Evolutionary conservation across 2,797 vertebrate genomes (phyloP).

Genomic region (Poecilia wingei): DNA sequence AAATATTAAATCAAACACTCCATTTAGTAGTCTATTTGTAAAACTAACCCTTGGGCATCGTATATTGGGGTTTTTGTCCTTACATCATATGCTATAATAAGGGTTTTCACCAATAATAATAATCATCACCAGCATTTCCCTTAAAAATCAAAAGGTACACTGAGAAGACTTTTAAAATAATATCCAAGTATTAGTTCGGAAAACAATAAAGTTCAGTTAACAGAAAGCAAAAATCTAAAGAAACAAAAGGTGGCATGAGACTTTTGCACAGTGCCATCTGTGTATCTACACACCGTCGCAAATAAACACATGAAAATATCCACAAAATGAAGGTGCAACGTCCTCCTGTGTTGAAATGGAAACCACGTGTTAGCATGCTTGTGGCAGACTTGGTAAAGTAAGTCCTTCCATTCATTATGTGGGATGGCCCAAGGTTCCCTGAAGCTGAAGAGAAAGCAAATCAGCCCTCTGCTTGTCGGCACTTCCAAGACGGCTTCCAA

Average conservation of each 20-base stretch:
- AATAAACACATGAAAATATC: conserved; percentile 61
- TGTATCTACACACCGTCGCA: conserved; percentile 34
- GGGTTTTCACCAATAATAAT: background rate
- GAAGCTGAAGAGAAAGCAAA: conserved; percentile 53
- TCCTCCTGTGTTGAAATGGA: conserved; percentile 62
- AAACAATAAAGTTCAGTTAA: background rate
- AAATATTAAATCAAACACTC: background rate
- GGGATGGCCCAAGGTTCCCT: conserved; percentile 69
- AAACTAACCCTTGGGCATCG: background rate
- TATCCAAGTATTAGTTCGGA: background rate
- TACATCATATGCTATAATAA: background rate
- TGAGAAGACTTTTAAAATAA: background rate
- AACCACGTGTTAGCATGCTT: conserved; percentile 68
- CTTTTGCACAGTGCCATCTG: conserved; percentile 28
- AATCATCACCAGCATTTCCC: background rate
- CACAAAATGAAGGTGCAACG: conserved; percentile 72
- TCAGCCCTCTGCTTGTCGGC: conserved; percentile 47
- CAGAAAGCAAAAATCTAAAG: background rate
- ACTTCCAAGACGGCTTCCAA: conserved; percentile 68
- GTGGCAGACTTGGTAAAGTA: conserved; percentile 64
- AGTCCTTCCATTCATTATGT: conserved; percentile 79
- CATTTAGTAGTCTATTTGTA: background rate
- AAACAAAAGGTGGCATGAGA: background rate
- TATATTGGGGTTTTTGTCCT: background rate
- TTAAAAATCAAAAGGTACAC: background rate